Base-by-base conservation (phyloP, 2,113 vertebrate genomes). In the Xyliphius kryptos region DNA sequence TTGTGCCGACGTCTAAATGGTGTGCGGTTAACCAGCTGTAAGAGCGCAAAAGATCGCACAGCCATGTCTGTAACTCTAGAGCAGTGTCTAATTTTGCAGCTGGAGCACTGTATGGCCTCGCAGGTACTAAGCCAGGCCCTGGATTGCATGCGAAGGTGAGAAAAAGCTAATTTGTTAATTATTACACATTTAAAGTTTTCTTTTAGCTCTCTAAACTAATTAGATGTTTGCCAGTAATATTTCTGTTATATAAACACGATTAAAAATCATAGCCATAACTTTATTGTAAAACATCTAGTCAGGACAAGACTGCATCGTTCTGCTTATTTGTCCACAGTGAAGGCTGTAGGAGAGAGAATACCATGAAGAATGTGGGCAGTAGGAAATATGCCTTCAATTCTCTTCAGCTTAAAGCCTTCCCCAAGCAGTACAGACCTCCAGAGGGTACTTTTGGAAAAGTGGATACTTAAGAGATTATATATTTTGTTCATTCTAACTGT, bases 331-430 rank as follows among this genome's bases (percentile, higher is more conserved):
- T 59, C 78, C 76, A 80, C 88, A 98, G 96, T 69, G 96, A 98
- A 91, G 96, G 96, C 82, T 98, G 96, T 87, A 89, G 96, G 69
- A 89, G 96, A 84, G 96, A 99, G 88, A 99, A 98, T 89, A 98
- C 96, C 84, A 97, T 98, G 96, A 99, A 99, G 90, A 99, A 99
- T 80, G 94, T 98, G 80, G 96, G 95, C 88, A 97, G 95, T 85
- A 92, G 96, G 80, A 99, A 99, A 91, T 99, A 98, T 79, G 96
- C 96, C 14, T 99, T 99, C 86, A 99, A 97, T 84, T 85, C 91
- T 62, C 90, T 99, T 72, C 96, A 99, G 78, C 90, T 99, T 86
- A 98, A 96, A 84, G 94, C 96, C 83, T 98, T 99, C 81, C 95
- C 95, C 79, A 98, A 90, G 88, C 91, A 94, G 83, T 99, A 99